Conservation (phyloP, 1,140 invertebrate genomes). For the Drosophila sturtevanti region DNA sequence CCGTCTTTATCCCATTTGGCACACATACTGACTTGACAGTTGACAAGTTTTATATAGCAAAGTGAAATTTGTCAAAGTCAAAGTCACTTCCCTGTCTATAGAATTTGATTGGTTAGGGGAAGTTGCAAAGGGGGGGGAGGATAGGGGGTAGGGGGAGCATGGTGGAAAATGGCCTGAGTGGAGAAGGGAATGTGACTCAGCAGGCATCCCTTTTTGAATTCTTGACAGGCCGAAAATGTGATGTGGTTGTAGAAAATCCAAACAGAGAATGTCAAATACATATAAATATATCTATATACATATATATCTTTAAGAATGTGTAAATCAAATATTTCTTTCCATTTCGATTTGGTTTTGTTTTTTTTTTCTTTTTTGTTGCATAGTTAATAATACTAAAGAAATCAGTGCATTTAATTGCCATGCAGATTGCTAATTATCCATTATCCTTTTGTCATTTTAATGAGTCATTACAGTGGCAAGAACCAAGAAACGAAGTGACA, state of each 20-base stretch:
- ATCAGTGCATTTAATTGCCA: neutral
- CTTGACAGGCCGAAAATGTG: neutral
- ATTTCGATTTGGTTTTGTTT: too few species aligned
- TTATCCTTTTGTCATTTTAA: neutral
- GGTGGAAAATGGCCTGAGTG: too few species aligned
- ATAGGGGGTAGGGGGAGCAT: too few species aligned
- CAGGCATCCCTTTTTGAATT: constrained; percentile 7
- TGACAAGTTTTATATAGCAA: constrained; percentile 27
- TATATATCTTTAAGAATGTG: neutral
- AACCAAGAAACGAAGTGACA: neutral
- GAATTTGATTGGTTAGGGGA: constrained; percentile 25
- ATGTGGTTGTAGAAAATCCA: constrained; percentile 8
- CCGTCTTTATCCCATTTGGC: neutral
- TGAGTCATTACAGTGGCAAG: neutral
- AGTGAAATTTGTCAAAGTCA: constrained; percentile 58
- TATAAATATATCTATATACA: neutral
- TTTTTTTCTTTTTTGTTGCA: neutral
- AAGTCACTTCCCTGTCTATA: constrained; percentile 51
- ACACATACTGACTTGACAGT: neutral
- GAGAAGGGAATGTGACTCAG: constrained; percentile 29
- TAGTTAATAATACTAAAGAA: neutral
- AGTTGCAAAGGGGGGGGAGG: too few species aligned
- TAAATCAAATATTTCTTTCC: neutral
- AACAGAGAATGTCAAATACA: constrained; percentile 14
- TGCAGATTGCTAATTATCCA: neutral